phyloP scores from a whole-genome alignment of 2,888 invertebrate genomes.

The Cremastinae sp. region DNA sequence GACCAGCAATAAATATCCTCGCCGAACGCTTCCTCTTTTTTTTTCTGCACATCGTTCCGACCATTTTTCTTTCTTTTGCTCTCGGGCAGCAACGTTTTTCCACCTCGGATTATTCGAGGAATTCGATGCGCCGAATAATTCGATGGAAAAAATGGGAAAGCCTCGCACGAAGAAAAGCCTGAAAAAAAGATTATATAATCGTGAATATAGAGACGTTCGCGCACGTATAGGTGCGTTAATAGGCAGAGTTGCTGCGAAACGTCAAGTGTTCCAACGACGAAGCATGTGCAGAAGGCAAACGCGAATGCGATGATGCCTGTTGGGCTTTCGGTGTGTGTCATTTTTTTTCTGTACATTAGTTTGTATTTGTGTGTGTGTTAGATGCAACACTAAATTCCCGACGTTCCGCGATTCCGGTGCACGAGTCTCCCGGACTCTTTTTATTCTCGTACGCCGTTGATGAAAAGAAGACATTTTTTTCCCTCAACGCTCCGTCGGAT shows the following conservation, averaged over 20 bases:
- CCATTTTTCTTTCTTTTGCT: conserved; percentile 3
- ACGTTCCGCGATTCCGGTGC: conserved; percentile 49
- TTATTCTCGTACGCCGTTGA: not conserved
- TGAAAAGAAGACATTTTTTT: no score
- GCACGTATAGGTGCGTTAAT: conserved; percentile 70
- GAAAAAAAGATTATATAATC: conserved; percentile 71
- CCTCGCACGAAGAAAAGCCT: conserved; percentile 31
- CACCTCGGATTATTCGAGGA: not conserved
- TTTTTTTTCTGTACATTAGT: conserved; percentile 20
- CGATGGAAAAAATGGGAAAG: conserved; percentile 1
- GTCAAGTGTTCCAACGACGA: conserved; percentile 61
- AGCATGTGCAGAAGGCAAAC: conserved; percentile 49
- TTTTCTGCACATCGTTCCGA: conserved; percentile 1
- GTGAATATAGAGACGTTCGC: conserved; percentile 65
- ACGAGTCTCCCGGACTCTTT: conserved; percentile 35
- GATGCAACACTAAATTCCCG: conserved; percentile 37
- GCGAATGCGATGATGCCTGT: conserved; percentile 34
- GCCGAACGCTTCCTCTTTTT: conserved; percentile 17
- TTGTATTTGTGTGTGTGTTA: conserved; percentile 15
- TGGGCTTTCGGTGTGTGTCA: conserved; percentile 7
- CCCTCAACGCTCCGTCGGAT: not conserved
- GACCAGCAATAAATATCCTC: conserved; percentile 35
- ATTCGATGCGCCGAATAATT: not conserved
- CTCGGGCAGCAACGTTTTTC: conserved; percentile 18
- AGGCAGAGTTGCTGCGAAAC: conserved; percentile 64